A percentile compares a stretch with the other conserved stretches of the same genome.
These are phyloP conservation scores for Triplophysa dalaica DNA, from an alignment of 2,113 vertebrate species.

Conservation along the genomic window DNA sequence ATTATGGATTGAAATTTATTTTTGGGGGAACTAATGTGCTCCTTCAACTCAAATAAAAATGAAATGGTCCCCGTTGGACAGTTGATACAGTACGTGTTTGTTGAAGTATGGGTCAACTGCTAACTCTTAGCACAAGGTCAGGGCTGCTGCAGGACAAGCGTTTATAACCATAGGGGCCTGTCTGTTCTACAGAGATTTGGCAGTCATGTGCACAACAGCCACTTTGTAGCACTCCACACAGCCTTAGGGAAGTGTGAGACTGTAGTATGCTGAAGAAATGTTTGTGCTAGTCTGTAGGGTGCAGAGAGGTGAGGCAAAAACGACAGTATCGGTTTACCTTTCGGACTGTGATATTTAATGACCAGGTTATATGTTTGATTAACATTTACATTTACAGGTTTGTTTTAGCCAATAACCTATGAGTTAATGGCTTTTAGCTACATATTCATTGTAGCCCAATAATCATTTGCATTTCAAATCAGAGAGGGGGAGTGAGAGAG, in stretches of 20 bases:
- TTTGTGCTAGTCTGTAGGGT: constrained; percentile 40
- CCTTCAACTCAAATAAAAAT: neutral
- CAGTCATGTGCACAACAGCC: constrained; percentile 49
- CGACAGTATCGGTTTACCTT: constrained; percentile 39
- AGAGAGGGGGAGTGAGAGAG: neutral
- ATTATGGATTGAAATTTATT: too few relatives aligned
- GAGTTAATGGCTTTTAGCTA: constrained; percentile 43
- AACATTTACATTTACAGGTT: too few relatives aligned
- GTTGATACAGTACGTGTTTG: neutral
- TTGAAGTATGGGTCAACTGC: constrained; percentile 25
- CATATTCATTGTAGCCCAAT: constrained; percentile 38
- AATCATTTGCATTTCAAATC: constrained; percentile 46
- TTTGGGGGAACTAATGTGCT: too few relatives aligned
- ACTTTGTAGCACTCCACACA: constrained; percentile 45
- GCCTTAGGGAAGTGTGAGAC: constrained; percentile 35
- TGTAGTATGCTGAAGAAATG: constrained; percentile 31
- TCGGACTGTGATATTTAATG: constrained; percentile 22
- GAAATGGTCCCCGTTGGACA: neutral
- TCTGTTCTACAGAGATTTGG: constrained; percentile 52
- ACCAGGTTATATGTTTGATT: constrained; percentile 27
- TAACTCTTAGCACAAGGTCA: constrained; percentile 17
- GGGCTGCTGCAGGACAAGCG: neutral
- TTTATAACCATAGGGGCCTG: constrained; percentile 41
- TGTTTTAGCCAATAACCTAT: constrained; percentile 39
- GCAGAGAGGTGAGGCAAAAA: neutral